phyloP scores from a whole-genome alignment of 2,888 invertebrate genomes.

The Hirtodrosophila alboralis region DNA sequence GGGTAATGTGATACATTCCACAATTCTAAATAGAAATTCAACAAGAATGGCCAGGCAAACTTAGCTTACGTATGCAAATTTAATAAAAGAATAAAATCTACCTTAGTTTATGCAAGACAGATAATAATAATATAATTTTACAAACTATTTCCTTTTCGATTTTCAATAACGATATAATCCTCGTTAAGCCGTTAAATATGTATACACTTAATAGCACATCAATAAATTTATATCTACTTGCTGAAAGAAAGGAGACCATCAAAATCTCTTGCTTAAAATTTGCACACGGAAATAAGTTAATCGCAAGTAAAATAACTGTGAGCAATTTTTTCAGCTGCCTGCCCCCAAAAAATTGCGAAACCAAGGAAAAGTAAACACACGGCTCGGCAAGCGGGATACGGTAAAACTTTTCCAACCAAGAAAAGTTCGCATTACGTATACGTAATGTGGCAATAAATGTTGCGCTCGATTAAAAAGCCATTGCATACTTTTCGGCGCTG shows the following conservation, averaged over 20 bases:
- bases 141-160: constrained; percentile 7
- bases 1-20: constrained; percentile 40
- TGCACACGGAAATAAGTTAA: constrained; percentile 51
- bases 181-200: constrained; percentile 4
- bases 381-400: constrained; percentile 23
- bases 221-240: constrained; percentile 4
- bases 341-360: constrained; percentile 10
- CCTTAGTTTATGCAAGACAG: constrained; percentile 1
- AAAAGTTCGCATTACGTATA: constrained; percentile 50
- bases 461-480: constrained; percentile 67
- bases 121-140: too few relatives aligned
- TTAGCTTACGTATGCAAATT: neutral
- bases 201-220: neutral
- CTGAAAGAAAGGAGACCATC: constrained; percentile 3
- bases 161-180: constrained; percentile 21
- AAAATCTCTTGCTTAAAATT: constrained; percentile 21
- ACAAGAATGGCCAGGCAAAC: neutral
- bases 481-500: constrained; percentile 44
- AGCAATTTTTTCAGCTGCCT: constrained; percentile 34
- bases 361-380: constrained; percentile 45
- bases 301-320: constrained; percentile 58
- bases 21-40: constrained; percentile 4
- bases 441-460: constrained; percentile 65
- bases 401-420: constrained; percentile 37
- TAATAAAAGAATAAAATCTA: constrained; percentile 9